Evolutionary conservation across 2,113 vertebrate genomes (phyloP).

Genomic region (Salvelinus fontinalis): DNA sequence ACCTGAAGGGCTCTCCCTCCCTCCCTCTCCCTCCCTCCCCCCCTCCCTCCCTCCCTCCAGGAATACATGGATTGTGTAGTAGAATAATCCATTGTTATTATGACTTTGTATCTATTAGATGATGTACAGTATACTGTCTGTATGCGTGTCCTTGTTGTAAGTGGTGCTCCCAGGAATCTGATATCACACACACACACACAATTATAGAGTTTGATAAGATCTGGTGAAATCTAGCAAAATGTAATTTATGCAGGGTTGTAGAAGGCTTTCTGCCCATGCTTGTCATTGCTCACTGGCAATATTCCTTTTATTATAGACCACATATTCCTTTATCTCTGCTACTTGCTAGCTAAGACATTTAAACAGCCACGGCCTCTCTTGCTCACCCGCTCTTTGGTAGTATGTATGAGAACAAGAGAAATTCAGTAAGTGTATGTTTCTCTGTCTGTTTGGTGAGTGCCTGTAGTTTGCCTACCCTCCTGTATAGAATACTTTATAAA

Average conservation of each 20-base stretch:
- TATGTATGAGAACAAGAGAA: background rate
- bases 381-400: background rate
- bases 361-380: background rate
- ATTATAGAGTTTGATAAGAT: slow-evolving; percentile 62
- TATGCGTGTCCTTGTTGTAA: slow-evolving; percentile 24
- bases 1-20: slow-evolving; percentile 26
- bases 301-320: slow-evolving; percentile 46
- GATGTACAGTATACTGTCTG: background rate
- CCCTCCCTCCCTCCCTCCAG: background rate
- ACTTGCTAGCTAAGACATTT: background rate
- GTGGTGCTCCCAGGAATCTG: slow-evolving; percentile 22
- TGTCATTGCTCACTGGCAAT: slow-evolving; percentile 56
- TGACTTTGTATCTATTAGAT: background rate
- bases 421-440: slow-evolving; percentile 15
- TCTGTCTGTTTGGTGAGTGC: no score
- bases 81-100: background rate
- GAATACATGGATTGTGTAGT: background rate
- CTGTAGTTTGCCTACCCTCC: no score
- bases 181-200: slow-evolving; percentile 28
- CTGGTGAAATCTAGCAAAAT: slow-evolving; percentile 57
- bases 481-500: no score
- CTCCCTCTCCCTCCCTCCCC: background rate
- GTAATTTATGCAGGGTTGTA: slow-evolving; percentile 57
- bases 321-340: slow-evolving; percentile 7
- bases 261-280: slow-evolving; percentile 30